Evolutionary conservation across 2,888 invertebrate species (phyloP).

Genomic region (Trachelus stipa): DNA sequence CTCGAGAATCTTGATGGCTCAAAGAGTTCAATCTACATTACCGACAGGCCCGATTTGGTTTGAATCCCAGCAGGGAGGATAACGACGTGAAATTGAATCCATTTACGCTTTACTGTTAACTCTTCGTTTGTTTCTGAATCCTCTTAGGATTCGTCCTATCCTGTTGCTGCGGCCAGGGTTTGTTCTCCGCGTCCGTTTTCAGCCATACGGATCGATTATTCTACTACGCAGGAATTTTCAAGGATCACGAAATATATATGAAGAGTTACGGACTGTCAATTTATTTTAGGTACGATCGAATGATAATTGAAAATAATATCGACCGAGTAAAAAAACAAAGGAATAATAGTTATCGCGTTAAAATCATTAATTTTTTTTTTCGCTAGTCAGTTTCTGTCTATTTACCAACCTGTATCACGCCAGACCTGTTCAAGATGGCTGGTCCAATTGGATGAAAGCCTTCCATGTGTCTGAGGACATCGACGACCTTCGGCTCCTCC

Average conservation of each 20-base stretch:
- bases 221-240: too few relatives aligned
- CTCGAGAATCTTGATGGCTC: background rate
- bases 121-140: background rate
- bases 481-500: conserved; percentile 79
- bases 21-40: background rate
- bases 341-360: background rate
- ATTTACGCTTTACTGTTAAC: background rate
- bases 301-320: too few relatives aligned
- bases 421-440: conserved; percentile 77
- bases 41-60: background rate
- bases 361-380: background rate
- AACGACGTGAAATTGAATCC: background rate
- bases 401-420: conserved; percentile 74
- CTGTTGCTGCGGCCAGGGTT: too few relatives aligned
- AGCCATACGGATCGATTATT: too few relatives aligned
- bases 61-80: background rate
- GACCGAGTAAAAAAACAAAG: background rate
- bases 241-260: too few relatives aligned
- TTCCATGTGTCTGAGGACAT: conserved; percentile 86
- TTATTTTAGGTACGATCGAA: too few relatives aligned
- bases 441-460: conserved; percentile 88
- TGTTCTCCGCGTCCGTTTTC: too few relatives aligned
- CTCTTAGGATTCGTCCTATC: too few relatives aligned
- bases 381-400: conserved; percentile 14
- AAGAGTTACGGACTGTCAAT: too few relatives aligned